Evolutionary conservation across 1,140 invertebrate species (phyloP).

Genomic region (Lasaia peninsularis): DNA sequence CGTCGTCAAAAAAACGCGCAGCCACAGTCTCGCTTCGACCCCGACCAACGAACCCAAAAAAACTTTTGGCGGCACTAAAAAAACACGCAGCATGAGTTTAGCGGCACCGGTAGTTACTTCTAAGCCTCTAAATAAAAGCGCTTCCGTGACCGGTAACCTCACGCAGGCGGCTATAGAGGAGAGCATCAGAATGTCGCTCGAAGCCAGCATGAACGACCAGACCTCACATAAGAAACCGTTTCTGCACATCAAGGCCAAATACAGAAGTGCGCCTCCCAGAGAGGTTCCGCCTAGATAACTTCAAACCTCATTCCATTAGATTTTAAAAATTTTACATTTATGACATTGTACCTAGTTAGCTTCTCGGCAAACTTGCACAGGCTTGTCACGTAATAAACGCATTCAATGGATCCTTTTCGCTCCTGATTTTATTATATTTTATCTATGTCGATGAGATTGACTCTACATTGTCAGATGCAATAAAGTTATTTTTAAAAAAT

Average conservation of each 20-base stretch:
- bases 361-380: slow-evolving; percentile 10
- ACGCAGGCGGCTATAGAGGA: slow-evolving; percentile 75
- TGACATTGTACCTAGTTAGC: slow-evolving; percentile 9
- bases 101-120: slow-evolving; percentile 37
- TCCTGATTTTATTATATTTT: not conserved
- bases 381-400: slow-evolving; percentile 7
- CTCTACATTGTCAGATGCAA: too few species aligned
- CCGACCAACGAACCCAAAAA: slow-evolving; percentile 47
- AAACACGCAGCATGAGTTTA: slow-evolving; percentile 64
- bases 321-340: slow-evolving; percentile 30
- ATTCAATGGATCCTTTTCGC: not conserved
- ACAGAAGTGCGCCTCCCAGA: slow-evolving; percentile 81
- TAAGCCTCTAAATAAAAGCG: slow-evolving; percentile 46
- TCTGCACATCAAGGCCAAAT: slow-evolving; percentile 85
- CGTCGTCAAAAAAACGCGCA: slow-evolving; percentile 41
- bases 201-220: slow-evolving; percentile 55
- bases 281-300: slow-evolving; percentile 75
- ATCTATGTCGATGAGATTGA: too few species aligned
- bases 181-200: slow-evolving; percentile 61
- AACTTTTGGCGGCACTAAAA: slow-evolving; percentile 42
- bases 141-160: slow-evolving; percentile 41
- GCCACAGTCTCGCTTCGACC: slow-evolving; percentile 60
- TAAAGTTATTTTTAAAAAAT: too few species aligned
- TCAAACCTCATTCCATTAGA: slow-evolving; percentile 51
- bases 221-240: slow-evolving; percentile 75